Evolutionary conservation across 2,113 vertebrate genomes (phyloP).

Genomic region (Sporophila hypoxantha): DNA sequence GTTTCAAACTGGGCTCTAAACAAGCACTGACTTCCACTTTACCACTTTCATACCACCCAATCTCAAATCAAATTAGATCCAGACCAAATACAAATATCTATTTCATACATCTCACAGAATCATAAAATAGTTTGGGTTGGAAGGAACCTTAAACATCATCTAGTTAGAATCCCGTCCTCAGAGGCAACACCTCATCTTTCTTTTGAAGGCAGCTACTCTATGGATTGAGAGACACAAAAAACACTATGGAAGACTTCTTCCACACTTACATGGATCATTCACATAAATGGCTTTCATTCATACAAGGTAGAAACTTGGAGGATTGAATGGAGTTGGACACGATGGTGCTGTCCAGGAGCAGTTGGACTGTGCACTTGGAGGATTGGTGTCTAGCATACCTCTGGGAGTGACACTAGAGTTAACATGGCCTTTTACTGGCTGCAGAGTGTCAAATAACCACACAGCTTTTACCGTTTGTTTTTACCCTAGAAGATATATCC

Average conservation of each 20-base stretch:
- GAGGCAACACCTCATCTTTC: neutral
- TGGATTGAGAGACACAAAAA: neutral
- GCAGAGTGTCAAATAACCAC: neutral
- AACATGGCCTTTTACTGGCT: neutral
- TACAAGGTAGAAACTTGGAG: neutral
- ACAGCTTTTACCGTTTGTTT: neutral
- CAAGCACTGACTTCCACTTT: neutral
- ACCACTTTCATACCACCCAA: neutral
- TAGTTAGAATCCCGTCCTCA: rapidly evolving
- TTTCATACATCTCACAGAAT: neutral
- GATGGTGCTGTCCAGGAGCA: neutral
- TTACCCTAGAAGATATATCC: neutral
- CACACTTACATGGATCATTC: neutral
- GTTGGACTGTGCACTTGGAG: neutral
- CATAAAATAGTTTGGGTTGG: neutral
- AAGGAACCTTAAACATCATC: neutral
- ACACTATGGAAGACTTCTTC: neutral
- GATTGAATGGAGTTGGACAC: neutral
- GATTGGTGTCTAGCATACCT: neutral
- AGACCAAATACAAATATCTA: neutral
- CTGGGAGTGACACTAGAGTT: neutral
- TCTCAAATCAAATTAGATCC: neutral
- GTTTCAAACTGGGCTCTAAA: neutral
- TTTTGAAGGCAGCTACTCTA: neutral
- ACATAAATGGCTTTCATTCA: neutral